phyloP scores from a whole-genome alignment of 2,888 invertebrate species.

The Leistus spinibarbis region DNA sequence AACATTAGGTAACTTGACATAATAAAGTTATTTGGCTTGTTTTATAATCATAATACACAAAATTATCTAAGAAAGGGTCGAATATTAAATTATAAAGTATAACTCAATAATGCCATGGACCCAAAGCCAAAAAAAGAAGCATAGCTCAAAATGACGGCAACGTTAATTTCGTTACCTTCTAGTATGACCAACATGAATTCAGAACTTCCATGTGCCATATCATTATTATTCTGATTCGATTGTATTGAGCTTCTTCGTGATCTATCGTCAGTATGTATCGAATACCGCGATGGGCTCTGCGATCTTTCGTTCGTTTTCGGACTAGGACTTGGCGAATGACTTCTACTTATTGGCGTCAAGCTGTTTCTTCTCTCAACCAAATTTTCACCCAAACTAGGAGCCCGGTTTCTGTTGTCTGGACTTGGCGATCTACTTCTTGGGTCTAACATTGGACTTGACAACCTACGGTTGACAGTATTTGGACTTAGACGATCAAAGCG shows the following conservation, averaged over 20 bases:
- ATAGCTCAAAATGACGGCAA: neutral
- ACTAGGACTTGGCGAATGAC: constrained; percentile 46
- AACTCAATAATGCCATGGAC: neutral
- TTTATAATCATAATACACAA: too few species aligned
- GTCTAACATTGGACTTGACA: constrained; percentile 20
- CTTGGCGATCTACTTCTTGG: constrained; percentile 38
- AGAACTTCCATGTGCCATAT: constrained; percentile 68
- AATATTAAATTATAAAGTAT: too few species aligned
- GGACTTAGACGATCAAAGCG: constrained; percentile 29
- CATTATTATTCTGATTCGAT: constrained; percentile 49
- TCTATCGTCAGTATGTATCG: constrained; percentile 10
- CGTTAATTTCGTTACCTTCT: constrained; percentile 44
- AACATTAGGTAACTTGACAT: too few species aligned
- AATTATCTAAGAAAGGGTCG: too few species aligned
- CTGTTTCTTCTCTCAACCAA: constrained; percentile 15
- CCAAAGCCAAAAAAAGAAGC: neutral
- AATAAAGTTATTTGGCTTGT: too few species aligned
- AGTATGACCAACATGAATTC: constrained; percentile 80
- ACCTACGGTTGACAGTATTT: constrained; percentile 19
- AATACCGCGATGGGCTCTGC: constrained; percentile 21
- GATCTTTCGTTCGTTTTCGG: constrained; percentile 27
- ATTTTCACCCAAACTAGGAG: constrained; percentile 32
- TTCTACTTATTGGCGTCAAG: constrained; percentile 31
- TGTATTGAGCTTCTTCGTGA: constrained; percentile 21
- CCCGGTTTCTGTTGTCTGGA: constrained; percentile 36